Evolutionary conservation across 2,797 vertebrate species (phyloP).

Genomic region (Urophycis tenuis): DNA sequence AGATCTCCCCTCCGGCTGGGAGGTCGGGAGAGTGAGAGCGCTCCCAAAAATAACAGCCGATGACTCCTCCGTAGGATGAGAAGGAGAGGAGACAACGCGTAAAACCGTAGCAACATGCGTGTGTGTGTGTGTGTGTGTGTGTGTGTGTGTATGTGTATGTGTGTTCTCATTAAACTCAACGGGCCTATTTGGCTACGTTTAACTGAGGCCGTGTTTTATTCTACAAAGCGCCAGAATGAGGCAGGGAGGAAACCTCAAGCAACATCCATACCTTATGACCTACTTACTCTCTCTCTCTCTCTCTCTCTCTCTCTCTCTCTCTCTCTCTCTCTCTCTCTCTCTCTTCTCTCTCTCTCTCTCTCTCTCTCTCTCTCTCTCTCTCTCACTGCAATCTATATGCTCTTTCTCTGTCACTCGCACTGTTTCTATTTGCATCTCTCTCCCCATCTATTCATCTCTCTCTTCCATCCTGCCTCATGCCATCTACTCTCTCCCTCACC

Average conservation of each 20-base stretch:
- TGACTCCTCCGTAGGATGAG: not conserved
- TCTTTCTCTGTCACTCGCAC: too few species aligned
- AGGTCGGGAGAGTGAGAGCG: too few species aligned
- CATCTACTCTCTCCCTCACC: not conserved
- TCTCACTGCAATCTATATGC: too few species aligned
- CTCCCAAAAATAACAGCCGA: too few species aligned
- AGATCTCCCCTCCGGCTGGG: too few species aligned
- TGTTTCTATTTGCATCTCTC: not conserved
- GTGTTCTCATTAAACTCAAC: not conserved
- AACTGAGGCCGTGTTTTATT: not conserved
- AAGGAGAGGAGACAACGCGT: not conserved
- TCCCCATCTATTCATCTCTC: not conserved
- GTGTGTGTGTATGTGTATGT: too few species aligned
- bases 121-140: too few species aligned
- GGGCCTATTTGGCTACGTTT: not conserved
- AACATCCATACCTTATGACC: slow-evolving; percentile 33
- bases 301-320: not conserved
- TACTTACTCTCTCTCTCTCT: slow-evolving; percentile 16
- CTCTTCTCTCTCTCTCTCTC: not conserved
- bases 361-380: slow-evolving; percentile 2
- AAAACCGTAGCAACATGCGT: not conserved
- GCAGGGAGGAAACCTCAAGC: not conserved
- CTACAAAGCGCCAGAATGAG: not conserved
- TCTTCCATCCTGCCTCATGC: not conserved
- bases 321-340: not conserved